Conservation (phyloP, 1,140 invertebrate genomes). For the Drosophila saltans region DNA sequence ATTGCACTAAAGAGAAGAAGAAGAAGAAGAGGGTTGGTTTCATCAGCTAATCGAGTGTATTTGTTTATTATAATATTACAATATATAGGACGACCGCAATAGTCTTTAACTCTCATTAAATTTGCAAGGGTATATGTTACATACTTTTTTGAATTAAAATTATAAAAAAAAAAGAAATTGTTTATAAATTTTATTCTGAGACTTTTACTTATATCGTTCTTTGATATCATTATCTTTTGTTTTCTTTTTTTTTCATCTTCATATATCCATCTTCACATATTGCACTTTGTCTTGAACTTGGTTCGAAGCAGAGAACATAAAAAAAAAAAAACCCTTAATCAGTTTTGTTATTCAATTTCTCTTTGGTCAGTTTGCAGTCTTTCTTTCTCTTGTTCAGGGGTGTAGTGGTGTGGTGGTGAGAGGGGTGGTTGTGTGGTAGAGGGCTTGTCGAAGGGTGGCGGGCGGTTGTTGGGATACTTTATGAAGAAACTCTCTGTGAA, state of each 20-base stretch:
- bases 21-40: too few relatives aligned
- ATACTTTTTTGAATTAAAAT: conserved; percentile 15
- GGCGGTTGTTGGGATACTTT: too few relatives aligned
- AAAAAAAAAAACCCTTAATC: conserved; percentile 21
- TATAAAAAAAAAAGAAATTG: neutral
- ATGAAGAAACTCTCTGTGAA: neutral
- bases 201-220: conserved; percentile 22
- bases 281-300: conserved; percentile 73
- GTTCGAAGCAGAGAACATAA: conserved; percentile 53
- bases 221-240: neutral
- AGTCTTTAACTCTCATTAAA: neutral
- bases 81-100: too few relatives aligned
- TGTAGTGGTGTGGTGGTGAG: neutral
- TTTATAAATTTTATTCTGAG: neutral
- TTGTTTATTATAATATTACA: too few relatives aligned
- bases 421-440: neutral
- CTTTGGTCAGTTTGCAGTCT: neutral
- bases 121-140: conserved; percentile 1
- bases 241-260: conserved; percentile 14
- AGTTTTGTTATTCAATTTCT: neutral
- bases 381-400: conserved; percentile 4
- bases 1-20: neutral
- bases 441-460: neutral
- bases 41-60: too few relatives aligned
- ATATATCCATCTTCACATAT: conserved; percentile 54